These are phyloP conservation scores for Euwallacea fornicatus DNA, from an alignment of 1,140 invertebrate genomes.

Conservation along the genomic window DNA sequence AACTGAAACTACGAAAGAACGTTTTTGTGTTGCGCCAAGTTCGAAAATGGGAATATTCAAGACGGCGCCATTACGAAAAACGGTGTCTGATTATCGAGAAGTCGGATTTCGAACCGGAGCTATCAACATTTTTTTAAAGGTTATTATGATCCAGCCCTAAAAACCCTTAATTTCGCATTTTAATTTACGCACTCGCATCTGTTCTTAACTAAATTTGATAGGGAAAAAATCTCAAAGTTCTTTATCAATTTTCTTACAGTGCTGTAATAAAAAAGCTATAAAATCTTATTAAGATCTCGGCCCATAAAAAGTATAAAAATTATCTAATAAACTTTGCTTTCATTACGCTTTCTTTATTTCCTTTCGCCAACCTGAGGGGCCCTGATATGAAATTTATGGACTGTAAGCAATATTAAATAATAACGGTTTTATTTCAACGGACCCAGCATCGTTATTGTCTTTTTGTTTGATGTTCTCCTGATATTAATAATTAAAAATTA, in stretches of 20 bases:
- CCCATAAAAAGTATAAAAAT: slow-evolving; percentile 19
- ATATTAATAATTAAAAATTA: slow-evolving; percentile 1
- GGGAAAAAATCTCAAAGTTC: not conserved
- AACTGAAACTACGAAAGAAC: too few species aligned
- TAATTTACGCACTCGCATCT: too few species aligned
- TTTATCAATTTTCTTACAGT: slow-evolving; percentile 3
- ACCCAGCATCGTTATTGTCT: slow-evolving; percentile 7
- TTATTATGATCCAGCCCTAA: too few species aligned
- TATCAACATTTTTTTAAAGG: too few species aligned
- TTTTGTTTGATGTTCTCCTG: not conserved
- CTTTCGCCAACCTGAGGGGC: slow-evolving; percentile 11
- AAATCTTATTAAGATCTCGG: slow-evolving; percentile 14
- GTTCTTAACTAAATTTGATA: too few species aligned
- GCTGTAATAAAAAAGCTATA: slow-evolving; percentile 11
- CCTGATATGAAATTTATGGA: slow-evolving; percentile 14
- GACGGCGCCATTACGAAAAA: too few species aligned
- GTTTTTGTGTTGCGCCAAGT: too few species aligned
- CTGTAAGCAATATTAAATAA: slow-evolving; percentile 12
- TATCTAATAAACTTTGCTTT: slow-evolving; percentile 24
- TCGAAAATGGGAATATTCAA: too few species aligned
- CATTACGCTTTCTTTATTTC: slow-evolving; percentile 19
- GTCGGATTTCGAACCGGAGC: too few species aligned
- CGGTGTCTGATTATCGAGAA: too few species aligned
- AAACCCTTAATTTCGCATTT: too few species aligned
- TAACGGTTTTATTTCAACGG: slow-evolving; percentile 10